These are phyloP conservation scores for Hipposideros larvatus DNA, from an alignment of 2,797 vertebrate genomes.

Conservation along the genomic window DNA sequence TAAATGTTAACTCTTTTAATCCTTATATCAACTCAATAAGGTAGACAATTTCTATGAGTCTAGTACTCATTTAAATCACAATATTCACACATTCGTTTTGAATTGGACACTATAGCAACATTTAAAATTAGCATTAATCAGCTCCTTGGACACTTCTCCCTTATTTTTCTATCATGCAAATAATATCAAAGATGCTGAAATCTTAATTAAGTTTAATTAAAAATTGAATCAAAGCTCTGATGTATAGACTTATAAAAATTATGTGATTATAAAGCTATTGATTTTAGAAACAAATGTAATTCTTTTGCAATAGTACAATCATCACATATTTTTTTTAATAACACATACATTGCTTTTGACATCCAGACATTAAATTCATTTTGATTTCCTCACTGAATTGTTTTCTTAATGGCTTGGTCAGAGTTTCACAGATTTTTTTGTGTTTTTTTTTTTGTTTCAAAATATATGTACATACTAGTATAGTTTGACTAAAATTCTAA, in stretches of 20 bases:
- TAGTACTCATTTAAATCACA: background rate
- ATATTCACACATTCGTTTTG: background rate
- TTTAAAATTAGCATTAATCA: background rate
- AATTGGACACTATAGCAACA: background rate
- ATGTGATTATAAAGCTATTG: background rate
- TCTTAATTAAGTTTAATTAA: background rate
- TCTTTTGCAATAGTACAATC: background rate
- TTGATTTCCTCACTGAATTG: background rate
- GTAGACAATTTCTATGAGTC: background rate
- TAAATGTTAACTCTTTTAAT: background rate
- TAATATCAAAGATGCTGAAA: background rate
- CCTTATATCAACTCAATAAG: background rate
- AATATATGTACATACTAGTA: background rate
- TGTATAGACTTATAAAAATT: background rate
- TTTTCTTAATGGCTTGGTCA: slow-evolving; percentile 21
- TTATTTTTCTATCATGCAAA: background rate
- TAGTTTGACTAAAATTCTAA: slow-evolving; percentile 48
- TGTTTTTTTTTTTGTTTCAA: background rate
- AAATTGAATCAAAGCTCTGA: background rate
- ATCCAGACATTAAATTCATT: slow-evolving; percentile 27
- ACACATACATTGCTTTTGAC: background rate
- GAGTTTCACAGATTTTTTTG: background rate
- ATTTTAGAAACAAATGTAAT: background rate
- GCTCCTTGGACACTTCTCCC: background rate
- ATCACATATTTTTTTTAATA: background rate